Percentiles rank a stretch among this genome's conserved stretches.
Conservation (phyloP, 2,888 invertebrate genomes). For the Sarcophaga subvicina region DNA sequence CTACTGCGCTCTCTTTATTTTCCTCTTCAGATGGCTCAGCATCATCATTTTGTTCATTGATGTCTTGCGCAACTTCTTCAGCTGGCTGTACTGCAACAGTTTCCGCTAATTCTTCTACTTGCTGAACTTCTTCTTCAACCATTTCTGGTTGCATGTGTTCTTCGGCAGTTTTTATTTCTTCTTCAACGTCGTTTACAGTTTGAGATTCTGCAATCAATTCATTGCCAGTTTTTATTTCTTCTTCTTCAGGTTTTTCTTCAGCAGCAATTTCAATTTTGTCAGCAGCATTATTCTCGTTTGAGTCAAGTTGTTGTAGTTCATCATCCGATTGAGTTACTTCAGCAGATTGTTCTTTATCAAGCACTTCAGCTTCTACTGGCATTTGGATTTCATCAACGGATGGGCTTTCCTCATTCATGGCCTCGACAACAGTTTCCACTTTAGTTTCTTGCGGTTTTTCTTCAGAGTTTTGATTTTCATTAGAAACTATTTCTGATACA, state of each 20-base stretch:
- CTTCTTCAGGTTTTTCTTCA: neutral
- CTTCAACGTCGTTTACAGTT: slow-evolving; percentile 3
- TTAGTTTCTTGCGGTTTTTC: neutral
- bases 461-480: neutral
- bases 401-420: slow-evolving; percentile 11
- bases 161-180: neutral
- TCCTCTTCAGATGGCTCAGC: neutral
- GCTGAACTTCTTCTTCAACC: slow-evolving; percentile 5
- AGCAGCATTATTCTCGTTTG: neutral
- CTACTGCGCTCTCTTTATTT: neutral
- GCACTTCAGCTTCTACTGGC: neutral
- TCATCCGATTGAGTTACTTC: slow-evolving; percentile 17
- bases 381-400: neutral
- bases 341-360: neutral
- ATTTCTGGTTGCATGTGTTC: neutral
- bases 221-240: neutral
- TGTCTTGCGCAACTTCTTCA: neutral
- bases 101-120: slow-evolving; percentile 16
- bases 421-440: neutral
- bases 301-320: slow-evolving; percentile 12
- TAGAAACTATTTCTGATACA: neutral
- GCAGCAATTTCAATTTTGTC: neutral
- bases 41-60: neutral
- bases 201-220: neutral
- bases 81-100: neutral